A percentile compares a stretch with the other conserved stretches of the same genome.
Conservation (phyloP, 2,113 vertebrate genomes). For the Artemisiospiza belli region DNA sequence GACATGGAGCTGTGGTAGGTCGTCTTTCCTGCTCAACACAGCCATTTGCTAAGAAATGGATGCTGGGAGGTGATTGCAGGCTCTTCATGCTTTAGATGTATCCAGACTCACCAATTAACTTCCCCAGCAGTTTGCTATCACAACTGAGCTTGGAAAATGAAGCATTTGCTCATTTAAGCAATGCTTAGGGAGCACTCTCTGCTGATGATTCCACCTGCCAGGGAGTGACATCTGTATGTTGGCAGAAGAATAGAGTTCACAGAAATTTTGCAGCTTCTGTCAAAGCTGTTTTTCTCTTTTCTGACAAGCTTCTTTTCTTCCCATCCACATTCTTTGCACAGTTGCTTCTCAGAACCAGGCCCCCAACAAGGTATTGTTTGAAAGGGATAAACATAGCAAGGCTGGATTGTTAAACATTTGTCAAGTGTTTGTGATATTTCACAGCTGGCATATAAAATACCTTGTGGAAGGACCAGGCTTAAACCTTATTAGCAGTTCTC, state of each 20-base stretch:
- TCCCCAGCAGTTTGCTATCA: background rate
- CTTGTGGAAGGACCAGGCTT: background rate
- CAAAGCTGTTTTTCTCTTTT: background rate
- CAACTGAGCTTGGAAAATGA: background rate
- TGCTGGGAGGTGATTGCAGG: background rate
- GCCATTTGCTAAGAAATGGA: background rate
- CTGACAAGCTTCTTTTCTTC: background rate
- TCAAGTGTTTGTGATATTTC: conserved; percentile 67
- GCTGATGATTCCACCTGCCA: background rate
- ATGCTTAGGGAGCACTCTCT: background rate
- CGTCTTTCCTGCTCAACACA: background rate
- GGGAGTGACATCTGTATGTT: background rate
- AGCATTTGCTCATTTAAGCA: background rate
- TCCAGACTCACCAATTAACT: background rate
- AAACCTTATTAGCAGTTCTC: background rate
- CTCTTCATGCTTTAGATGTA: background rate
- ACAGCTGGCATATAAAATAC: conserved; percentile 60
- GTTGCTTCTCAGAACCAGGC: conserved; percentile 5
- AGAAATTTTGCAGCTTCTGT: background rate
- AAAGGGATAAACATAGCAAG: conserved; percentile 53
- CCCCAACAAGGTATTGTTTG: conserved; percentile 51
- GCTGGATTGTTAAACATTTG: conserved; percentile 54
- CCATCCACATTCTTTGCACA: background rate
- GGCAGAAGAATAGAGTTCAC: background rate
- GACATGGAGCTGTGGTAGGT: background rate